Evolutionary conservation across 2,888 invertebrate genomes (phyloP).

Genomic region (Lasioglossum lativentre): DNA sequence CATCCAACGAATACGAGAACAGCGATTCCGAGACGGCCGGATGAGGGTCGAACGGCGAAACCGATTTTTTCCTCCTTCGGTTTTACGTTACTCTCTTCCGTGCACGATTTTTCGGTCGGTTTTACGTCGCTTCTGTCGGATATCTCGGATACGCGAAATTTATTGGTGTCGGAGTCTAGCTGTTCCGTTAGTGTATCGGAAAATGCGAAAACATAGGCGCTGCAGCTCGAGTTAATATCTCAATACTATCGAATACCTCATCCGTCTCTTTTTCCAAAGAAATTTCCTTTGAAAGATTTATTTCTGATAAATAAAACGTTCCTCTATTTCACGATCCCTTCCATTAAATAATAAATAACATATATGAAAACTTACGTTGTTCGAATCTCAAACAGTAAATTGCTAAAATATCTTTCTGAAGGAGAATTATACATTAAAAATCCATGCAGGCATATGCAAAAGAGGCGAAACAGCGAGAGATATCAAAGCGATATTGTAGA

Average conservation of each 20-base stretch:
- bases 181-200: neutral
- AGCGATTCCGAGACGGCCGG: conserved; percentile 4
- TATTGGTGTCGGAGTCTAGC: conserved; percentile 17
- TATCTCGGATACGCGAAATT: conserved; percentile 20
- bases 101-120: conserved; percentile 23
- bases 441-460: neutral
- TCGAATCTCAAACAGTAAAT: neutral
- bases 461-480: neutral
- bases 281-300: neutral
- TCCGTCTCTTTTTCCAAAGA: neutral
- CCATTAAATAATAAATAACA: neutral
- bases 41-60: neutral
- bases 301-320: neutral
- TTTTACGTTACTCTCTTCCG: neutral
- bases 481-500: neutral
- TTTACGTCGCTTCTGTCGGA: conserved; percentile 7
- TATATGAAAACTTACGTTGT: neutral
- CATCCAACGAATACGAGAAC: conserved; percentile 1
- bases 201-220: conserved; percentile 7
- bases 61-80: conserved; percentile 17
- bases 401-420: neutral
- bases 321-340: neutral
- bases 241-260: conserved; percentile 6
- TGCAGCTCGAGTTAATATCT: neutral
- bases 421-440: neutral